Base-by-base conservation (phyloP, 2,797 vertebrate species). In the Myoxocephalus aenaeus region DNA sequence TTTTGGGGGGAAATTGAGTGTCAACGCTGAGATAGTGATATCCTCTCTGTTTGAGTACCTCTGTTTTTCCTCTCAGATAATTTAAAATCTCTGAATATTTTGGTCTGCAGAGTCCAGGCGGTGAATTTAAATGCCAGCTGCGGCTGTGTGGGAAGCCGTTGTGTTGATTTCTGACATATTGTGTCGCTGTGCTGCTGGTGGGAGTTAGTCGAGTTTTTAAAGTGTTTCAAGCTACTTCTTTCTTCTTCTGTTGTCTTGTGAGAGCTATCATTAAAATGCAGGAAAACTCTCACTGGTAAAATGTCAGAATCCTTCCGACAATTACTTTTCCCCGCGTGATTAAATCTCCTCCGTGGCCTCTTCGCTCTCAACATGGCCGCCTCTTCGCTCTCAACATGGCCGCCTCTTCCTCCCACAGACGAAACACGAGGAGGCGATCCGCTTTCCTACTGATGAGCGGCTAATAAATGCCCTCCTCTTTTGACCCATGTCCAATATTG, bases 81-180 rank as follows among this genome's bases (percentile, higher is more conserved):
- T 46, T 73, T 40, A 42, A 27, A 48, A 32, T 65, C 76, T 79
- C 18, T 69, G 56, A 59, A 22, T 71, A 53, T 63, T 77, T 64
- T 34, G 22, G 4, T 73, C 17, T 40, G 42, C 42, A 42, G 48
- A 62, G 8, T 22, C 13, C 1, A 51, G 51, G 18, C 18, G n/a
- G n/a, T 64, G 58, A 27, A 17, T 82, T 82, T 69, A 86, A 86
- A 89, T 83, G 79, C 82, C 80, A 80, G 75, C 58, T 36, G 65
- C 42, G n/a, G 1, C 25, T 75, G 73, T 42, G 81, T 87, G 81
- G 84, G 79, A 66, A 50, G 57, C 32, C 12, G 3, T 4, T 3
- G 6, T 44, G 66, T 42, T 40, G 42, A 42, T 73, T 72, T 70
- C 29, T 50, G 14, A 46, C 46, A 57, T 38, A 29, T 75, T 79